phyloP scores from a whole-genome alignment of 2,888 invertebrate species.

The Periphyllus acericola region DNA sequence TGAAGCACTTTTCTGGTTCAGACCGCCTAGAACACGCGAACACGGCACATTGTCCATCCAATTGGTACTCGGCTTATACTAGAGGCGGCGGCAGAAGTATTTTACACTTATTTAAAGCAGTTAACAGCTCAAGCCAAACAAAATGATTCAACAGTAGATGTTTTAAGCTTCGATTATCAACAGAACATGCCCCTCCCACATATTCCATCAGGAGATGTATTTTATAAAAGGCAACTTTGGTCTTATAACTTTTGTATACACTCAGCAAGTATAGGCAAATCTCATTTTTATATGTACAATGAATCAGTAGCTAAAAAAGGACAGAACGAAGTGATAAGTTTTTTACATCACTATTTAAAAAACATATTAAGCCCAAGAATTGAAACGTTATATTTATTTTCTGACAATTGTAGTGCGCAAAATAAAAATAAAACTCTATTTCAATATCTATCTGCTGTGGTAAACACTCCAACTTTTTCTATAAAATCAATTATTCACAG shows the following conservation, averaged over 20 bases:
- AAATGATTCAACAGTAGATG: neutral
- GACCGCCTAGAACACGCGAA: neutral
- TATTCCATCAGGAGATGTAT: neutral
- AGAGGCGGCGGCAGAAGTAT: neutral
- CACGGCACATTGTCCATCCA: conserved; percentile 15
- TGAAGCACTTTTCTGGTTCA: neutral
- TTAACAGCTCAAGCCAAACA: neutral
- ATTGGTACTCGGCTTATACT: neutral
- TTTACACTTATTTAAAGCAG: neutral
- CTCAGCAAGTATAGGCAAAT: neutral
- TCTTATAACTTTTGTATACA: conserved; percentile 6
- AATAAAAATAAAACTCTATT: neutral
- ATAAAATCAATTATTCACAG: neutral
- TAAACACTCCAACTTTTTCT: neutral
- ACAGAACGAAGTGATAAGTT: neutral
- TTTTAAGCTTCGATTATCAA: neutral
- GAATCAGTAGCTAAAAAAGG: neutral
- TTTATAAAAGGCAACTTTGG: conserved; percentile 11
- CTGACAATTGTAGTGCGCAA: neutral
- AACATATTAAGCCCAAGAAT: neutral
- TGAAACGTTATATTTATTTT: neutral
- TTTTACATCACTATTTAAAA: neutral
- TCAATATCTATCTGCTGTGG: neutral
- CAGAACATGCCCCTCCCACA: neutral
- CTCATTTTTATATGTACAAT: neutral